Percentiles rank a stretch among this genome's conserved stretches.
Conservation (phyloP, 1,140 invertebrate species). For the Doryteuthis pealeii region DNA sequence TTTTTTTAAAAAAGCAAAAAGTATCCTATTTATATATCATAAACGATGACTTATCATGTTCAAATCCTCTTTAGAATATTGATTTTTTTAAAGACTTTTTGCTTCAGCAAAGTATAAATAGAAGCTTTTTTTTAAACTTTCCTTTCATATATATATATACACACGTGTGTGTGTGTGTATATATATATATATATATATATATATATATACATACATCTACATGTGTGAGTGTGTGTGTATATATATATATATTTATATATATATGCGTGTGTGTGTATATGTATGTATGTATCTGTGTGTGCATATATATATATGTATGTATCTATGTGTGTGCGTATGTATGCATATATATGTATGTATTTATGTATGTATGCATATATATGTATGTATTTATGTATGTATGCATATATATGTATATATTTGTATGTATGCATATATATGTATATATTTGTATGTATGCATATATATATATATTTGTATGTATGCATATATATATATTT, state of each 20-base stretch:
- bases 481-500: not conserved
- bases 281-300: not conserved
- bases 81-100: not conserved
- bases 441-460: no score
- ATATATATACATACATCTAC: not conserved
- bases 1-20: not conserved
- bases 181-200: not conserved
- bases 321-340: no score
- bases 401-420: no score
- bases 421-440: no score
- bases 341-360: no score
- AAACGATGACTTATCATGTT: not conserved
- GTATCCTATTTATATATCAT: not conserved
- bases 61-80: not conserved
- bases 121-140: not conserved
- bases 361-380: no score
- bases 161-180: not conserved
- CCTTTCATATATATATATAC: not conserved
- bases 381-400: no score
- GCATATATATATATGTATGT: not conserved
- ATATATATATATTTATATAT: not conserved
- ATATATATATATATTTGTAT: not conserved
- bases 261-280: not conserved
- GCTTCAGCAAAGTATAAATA: not conserved
- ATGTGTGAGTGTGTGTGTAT: not conserved